Evolutionary conservation across 2,113 vertebrate genomes (phyloP), one percentile per base, ranked within the genome.

Genomic region (Merops nubicus): DNA sequence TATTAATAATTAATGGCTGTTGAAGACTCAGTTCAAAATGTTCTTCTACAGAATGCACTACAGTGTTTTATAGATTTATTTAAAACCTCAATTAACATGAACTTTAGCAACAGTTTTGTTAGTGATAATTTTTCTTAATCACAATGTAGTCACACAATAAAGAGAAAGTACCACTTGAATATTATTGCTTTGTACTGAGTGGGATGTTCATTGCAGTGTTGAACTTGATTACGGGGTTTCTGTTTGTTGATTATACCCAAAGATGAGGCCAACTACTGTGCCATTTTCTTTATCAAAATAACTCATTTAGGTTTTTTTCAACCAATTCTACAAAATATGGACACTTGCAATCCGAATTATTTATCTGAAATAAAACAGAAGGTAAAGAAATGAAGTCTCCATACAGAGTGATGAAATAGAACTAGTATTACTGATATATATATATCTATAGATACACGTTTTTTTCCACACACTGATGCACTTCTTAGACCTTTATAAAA

Each of bases 321-420:
- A 19, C 34, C 20, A 16, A 63, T 59, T 70, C 38, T 60, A 54
- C 12, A 65, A 86, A 60, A 80, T 25, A 47, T 8, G 4, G 20
- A 43, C 3, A n/a, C 5, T 54, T 65, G 54, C 6, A 62, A 22
- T 45, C 7, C 3, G 15, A 47, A 38, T 62, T 62, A 51, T 87
- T 91, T 38, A 34, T 59, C 8, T 87, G 43, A 53, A 64, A 57
- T 48, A 17, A 85, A 88, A 42, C 19, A 80, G 11, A 31, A 63
- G 13, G 23, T 43, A 38, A 67, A 23, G 20, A 40, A 64, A 85
- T 29, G 2, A 63, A 76, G 3, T 6, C 11, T 67, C 76, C 3
- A 1, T 5, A 8, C 2, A 36, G 12, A 19, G 4, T 1, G 0
- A 53, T 17, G 28, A 53, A 53, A 15, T 16, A 93, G 2, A 10